Percentiles rank a stretch among this genome's conserved stretches.
Evolutionary conservation across 2,797 vertebrate genomes (phyloP).

Genomic region (Sebastes kiyomatsui): DNA sequence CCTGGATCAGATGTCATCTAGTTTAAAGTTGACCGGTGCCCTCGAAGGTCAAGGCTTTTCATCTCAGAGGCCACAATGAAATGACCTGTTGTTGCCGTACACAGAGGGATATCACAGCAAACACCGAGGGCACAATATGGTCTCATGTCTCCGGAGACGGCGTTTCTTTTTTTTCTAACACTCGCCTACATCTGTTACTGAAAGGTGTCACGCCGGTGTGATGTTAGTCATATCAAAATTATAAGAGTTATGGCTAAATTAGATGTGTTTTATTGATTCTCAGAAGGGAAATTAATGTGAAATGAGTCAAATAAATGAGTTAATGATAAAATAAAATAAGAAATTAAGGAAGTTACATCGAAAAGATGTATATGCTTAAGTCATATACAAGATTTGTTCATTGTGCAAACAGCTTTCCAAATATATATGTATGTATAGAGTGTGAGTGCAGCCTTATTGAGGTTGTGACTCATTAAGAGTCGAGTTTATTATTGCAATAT

Average conservation of each 20-base stretch:
- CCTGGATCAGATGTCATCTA: constrained; percentile 25
- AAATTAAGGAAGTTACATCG: neutral
- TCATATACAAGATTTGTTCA: neutral
- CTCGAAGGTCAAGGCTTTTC: constrained; percentile 73
- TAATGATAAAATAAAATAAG: no score
- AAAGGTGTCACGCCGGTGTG: neutral
- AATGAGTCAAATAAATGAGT: neutral
- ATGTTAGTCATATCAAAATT: neutral
- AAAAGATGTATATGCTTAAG: neutral
- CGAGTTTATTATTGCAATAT: no score
- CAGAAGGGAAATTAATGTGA: neutral
- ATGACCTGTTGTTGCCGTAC: constrained; percentile 59
- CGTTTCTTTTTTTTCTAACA: neutral
- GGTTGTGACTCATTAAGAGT: neutral
- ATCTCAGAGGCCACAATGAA: constrained; percentile 55
- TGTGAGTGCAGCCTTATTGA: no score
- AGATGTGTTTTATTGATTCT: neutral
- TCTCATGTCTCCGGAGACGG: neutral
- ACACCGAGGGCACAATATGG: constrained; percentile 22
- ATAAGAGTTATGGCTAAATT: neutral
- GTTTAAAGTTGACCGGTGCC: constrained; percentile 31
- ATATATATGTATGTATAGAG: no score
- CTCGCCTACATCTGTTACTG: constrained; percentile 24
- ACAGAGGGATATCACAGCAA: constrained; percentile 34
- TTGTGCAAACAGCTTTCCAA: no score